These are phyloP conservation scores for Drosophila gunungcola DNA, from an alignment of 1,140 invertebrate species.

Conservation along the genomic window DNA sequence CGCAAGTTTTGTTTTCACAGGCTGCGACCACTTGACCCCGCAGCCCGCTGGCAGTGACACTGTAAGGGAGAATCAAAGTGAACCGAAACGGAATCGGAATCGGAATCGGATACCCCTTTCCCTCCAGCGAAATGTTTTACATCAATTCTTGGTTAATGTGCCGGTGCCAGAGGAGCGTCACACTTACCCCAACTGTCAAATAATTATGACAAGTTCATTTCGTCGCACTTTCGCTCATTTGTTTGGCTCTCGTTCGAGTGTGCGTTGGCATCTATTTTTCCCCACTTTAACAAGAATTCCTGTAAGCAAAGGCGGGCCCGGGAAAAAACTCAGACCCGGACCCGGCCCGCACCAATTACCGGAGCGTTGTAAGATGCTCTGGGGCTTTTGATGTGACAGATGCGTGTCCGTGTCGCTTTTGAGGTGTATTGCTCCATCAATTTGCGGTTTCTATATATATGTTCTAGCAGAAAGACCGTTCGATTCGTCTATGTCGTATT, in stretches of 20 bases:
- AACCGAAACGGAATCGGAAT: conserved; percentile 47
- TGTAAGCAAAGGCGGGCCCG: conserved; percentile 54
- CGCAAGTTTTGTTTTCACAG: conserved; percentile 78
- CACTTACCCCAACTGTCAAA: conserved; percentile 75
- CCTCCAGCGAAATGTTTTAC: conserved; percentile 70
- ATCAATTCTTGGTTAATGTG: conserved; percentile 63
- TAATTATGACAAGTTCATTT: conserved; percentile 83
- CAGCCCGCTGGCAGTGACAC: conserved; percentile 61
- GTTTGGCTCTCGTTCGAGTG: conserved; percentile 48
- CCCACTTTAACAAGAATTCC: conserved; percentile 65
- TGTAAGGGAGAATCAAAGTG: conserved; percentile 66
- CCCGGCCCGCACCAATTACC: conserved; percentile 63
- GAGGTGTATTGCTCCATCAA: conserved; percentile 36
- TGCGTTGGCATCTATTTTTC: conserved; percentile 27
- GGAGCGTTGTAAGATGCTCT: conserved; percentile 69
- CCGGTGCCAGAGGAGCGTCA: conserved; percentile 41
- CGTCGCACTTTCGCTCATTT: conserved; percentile 79
- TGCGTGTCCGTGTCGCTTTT: conserved; percentile 44
- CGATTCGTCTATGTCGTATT: not conserved
- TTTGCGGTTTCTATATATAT: not conserved
- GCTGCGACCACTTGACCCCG: conserved; percentile 74
- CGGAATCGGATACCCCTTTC: conserved; percentile 34
- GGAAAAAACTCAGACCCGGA: not conserved
- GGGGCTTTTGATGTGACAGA: conserved; percentile 77
- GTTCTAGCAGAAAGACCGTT: not conserved